Evolutionary conservation across 2,888 invertebrate species (phyloP).

Genomic region (Trimorus sp.): DNA sequence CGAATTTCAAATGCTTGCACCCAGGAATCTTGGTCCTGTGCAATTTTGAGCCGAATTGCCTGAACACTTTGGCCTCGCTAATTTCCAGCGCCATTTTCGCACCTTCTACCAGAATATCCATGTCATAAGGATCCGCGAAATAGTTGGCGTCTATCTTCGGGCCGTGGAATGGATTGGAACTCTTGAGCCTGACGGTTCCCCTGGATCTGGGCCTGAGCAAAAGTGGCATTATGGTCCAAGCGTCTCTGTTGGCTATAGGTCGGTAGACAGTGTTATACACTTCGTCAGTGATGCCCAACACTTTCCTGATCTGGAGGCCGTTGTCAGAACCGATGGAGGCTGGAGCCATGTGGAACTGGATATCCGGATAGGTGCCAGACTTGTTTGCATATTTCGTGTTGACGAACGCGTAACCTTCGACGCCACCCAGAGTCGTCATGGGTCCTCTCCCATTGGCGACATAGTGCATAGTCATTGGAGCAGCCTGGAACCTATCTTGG

Average conservation of each 20-base stretch:
- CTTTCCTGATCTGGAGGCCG: slow-evolving; percentile 88
- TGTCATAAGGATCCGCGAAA: slow-evolving; percentile 90
- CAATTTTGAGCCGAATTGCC: slow-evolving; percentile 89
- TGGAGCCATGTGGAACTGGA: slow-evolving; percentile 96
- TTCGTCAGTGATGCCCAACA: slow-evolving; percentile 90
- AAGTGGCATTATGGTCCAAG: slow-evolving; percentile 94
- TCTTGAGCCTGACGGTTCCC: slow-evolving; percentile 89
- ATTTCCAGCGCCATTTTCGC: slow-evolving; percentile 89
- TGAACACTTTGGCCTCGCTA: slow-evolving; percentile 89
- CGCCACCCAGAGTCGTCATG: slow-evolving; percentile 93
- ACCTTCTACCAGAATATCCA: slow-evolving; percentile 91
- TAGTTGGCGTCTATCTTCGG: slow-evolving; percentile 97
- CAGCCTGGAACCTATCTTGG: slow-evolving; percentile 89
- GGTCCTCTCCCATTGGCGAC: slow-evolving; percentile 90
- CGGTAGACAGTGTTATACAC: slow-evolving; percentile 90
- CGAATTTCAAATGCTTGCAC: slow-evolving; percentile 88
- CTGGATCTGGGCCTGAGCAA: slow-evolving; percentile 90
- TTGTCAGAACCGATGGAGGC: slow-evolving; percentile 92
- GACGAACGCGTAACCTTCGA: slow-evolving; percentile 93
- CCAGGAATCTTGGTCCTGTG: slow-evolving; percentile 90
- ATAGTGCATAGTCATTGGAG: slow-evolving; percentile 91
- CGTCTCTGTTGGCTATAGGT: slow-evolving; percentile 90
- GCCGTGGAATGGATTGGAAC: slow-evolving; percentile 92
- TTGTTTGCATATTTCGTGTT: slow-evolving; percentile 92
- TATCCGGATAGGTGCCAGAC: slow-evolving; percentile 91